A percentile compares a stretch with the other conserved stretches of the same genome.
phyloP scores from a whole-genome alignment of 2,888 invertebrate species.

The Agrotis exclamationis region DNA sequence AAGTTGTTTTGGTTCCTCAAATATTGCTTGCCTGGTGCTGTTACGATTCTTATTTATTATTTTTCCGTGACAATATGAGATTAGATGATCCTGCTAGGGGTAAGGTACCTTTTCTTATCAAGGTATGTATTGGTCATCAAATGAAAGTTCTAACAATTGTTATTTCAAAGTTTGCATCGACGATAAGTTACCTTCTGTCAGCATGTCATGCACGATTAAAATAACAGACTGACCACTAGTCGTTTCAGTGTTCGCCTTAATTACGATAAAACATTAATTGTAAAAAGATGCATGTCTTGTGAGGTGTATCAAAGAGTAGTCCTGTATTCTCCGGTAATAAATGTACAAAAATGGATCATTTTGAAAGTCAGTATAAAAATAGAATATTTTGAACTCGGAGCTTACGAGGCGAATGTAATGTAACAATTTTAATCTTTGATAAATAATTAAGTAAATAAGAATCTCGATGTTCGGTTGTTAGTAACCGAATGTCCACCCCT shows the following conservation, averaged over 20 bases:
- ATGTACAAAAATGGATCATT: slow-evolving; percentile 48
- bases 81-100: neutral
- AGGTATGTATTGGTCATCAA: neutral
- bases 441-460: slow-evolving; percentile 51
- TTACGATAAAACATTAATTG: slow-evolving; percentile 41
- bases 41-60: slow-evolving; percentile 1
- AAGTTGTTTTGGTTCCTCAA: neutral
- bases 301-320: slow-evolving; percentile 21
- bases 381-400: slow-evolving; percentile 38
- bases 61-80: neutral
- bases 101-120: slow-evolving; percentile 5
- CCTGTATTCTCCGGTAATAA: slow-evolving; percentile 24
- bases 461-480: slow-evolving; percentile 56
- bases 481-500: slow-evolving; percentile 40
- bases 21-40: slow-evolving; percentile 14
- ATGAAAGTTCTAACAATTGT: slow-evolving; percentile 2
- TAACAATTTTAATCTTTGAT: slow-evolving; percentile 44
- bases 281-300: slow-evolving; percentile 22
- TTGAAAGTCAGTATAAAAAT: slow-evolving; percentile 49
- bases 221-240: slow-evolving; percentile 53
- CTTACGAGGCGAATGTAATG: slow-evolving; percentile 32
- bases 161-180: slow-evolving; percentile 19
- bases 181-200: slow-evolving; percentile 16
- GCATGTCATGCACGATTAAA: slow-evolving; percentile 7
- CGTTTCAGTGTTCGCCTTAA: slow-evolving; percentile 50